Percentiles rank a stretch among this genome's conserved stretches.
These are phyloP conservation scores for Lagodon rhomboides DNA, from an alignment of 2,797 vertebrate species.

Conservation along the genomic window DNA sequence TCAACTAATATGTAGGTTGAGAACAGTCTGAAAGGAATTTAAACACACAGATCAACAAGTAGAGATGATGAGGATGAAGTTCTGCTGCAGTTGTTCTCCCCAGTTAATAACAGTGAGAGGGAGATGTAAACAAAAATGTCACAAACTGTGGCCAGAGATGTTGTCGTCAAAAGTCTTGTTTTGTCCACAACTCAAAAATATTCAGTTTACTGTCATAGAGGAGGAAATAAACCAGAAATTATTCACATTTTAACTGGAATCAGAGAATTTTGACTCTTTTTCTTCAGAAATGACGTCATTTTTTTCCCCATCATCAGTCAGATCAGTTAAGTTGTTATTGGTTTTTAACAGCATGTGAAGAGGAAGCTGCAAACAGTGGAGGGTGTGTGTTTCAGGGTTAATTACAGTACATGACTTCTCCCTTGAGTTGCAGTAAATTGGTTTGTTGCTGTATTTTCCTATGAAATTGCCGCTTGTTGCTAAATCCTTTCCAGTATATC, in stretches of 20 bases:
- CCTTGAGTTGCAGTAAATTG: not conserved
- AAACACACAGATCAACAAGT: not conserved
- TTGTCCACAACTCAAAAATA: too few relatives aligned
- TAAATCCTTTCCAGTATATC: not conserved
- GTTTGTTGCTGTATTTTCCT: not conserved
- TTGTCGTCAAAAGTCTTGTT: too few relatives aligned
- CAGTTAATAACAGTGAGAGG: not conserved
- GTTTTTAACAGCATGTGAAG: too few relatives aligned
- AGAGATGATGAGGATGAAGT: too few relatives aligned
- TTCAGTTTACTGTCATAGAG: too few relatives aligned
- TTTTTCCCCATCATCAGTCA: not conserved
- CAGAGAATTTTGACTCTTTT: too few relatives aligned
- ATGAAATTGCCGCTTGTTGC: not conserved
- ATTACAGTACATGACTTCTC: not conserved
- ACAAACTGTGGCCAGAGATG: too few relatives aligned
- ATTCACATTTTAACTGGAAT: too few relatives aligned
- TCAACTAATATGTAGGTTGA: not conserved
- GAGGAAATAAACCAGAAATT: too few relatives aligned
- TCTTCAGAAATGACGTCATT: too few relatives aligned
- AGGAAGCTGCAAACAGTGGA: too few relatives aligned
- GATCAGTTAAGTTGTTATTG: accelerated
- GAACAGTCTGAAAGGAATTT: not conserved
- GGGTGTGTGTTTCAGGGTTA: not conserved
- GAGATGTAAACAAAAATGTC: not conserved
- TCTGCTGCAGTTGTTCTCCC: not conserved